Evolutionary conservation across 1,140 invertebrate genomes (phyloP), one percentile per base, ranked within the genome.

Genomic region (Drosophila busckii): DNA sequence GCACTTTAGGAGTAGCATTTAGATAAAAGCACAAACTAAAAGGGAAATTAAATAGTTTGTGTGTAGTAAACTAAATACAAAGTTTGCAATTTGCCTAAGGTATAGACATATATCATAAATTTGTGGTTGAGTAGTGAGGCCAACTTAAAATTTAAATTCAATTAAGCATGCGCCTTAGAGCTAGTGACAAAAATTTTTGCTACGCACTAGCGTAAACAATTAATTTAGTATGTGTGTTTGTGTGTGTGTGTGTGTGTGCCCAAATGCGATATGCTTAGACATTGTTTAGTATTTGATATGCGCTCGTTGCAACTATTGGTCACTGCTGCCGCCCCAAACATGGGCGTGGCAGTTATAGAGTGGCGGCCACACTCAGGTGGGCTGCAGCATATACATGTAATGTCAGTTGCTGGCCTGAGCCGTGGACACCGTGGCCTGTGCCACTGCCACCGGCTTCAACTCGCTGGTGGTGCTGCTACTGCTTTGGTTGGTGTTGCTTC

Each of bases 281-380:
- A 82, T n/a, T n/a, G n/a, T n/a, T n/a, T n/a, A n/a, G n/a, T n/a
- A n/a, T 82, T 82, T 82, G 75, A 82, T 82, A 82, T 82, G 75
- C 75, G 70, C 70, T 83, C 70, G 75, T 82, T 82, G 50, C n/a
- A 53, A 62, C 53, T 52, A 75, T 69, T 80, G 64, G 68, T 73
- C 54, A 17, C 52, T 60, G 29, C 31, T 19, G 32, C 17, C 19
- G 1, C 26, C 34, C 59, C 41, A 55, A 10, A 19, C 32, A 15
- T 60, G 38, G 2, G 12, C 37, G 23, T 35, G 40, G 16, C 41
- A 64, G 7, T 49, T 25, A 32, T 54, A 31, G 4, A n/a, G n/a
- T n/a, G n/a, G n/a, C n/a, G 26, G 31, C 38, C 44, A 69, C 54
- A 67, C 75, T 86, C 83, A 86, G 70, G 71, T 78, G 34, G 63